phyloP scores from a whole-genome alignment of 2,888 invertebrate genomes.

The Cantharis nigra region DNA sequence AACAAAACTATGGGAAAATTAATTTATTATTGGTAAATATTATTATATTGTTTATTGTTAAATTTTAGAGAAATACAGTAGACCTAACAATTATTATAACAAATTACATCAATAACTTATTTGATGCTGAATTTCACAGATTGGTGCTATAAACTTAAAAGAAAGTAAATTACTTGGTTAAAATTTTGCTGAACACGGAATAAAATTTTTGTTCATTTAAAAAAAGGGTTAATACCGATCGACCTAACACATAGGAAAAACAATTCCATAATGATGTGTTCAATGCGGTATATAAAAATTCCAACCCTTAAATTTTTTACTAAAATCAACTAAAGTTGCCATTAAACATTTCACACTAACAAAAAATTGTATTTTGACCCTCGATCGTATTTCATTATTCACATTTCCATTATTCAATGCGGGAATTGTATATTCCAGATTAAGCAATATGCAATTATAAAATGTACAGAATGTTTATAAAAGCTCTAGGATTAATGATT shows the following conservation, averaged over 20 bases:
- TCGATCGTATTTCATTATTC: background rate
- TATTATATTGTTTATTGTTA: background rate
- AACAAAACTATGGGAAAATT: no score
- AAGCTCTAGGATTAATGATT: background rate
- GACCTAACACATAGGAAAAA: background rate
- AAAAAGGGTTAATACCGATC: background rate
- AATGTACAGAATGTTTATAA: background rate
- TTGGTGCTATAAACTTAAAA: background rate
- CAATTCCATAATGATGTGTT: background rate
- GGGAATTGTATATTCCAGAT: background rate
- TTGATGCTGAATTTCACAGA: background rate
- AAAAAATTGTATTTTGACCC: background rate
- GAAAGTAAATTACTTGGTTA: background rate
- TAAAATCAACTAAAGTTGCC: background rate
- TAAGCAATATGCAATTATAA: background rate
- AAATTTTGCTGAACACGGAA: background rate
- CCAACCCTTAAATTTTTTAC: background rate
- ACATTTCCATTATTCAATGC: background rate
- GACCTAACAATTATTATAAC: background rate
- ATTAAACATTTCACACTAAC: background rate
- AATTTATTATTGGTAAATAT: background rate
- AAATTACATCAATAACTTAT: background rate
- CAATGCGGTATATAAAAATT: background rate
- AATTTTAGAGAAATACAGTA: background rate
- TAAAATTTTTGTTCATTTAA: background rate